Evolutionary conservation across 2,113 vertebrate species (phyloP).

Genomic region (Coreoperca whiteheadi): DNA sequence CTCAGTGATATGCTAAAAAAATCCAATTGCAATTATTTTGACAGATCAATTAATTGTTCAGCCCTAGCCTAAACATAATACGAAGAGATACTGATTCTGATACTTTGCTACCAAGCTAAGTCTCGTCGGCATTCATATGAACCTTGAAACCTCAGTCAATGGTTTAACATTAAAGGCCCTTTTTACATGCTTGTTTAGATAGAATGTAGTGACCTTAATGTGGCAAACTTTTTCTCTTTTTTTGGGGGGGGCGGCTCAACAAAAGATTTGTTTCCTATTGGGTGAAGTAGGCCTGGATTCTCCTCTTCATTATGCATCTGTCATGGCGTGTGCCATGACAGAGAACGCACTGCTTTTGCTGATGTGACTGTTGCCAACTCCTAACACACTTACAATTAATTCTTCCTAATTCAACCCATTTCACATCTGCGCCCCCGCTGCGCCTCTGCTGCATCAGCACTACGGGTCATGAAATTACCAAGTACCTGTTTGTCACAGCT

Average conservation of each 20-base stretch:
- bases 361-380: constrained; percentile 51
- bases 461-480: constrained; percentile 45
- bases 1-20: too few species aligned
- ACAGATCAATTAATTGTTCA: too few species aligned
- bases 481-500: constrained; percentile 59
- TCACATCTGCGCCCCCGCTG: constrained; percentile 19
- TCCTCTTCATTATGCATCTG: constrained; percentile 20
- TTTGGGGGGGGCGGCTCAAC: not conserved
- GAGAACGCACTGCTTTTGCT: constrained; percentile 14
- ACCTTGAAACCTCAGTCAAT: not conserved
- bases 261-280: constrained; percentile 1
- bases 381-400: constrained; percentile 39
- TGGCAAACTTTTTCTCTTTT: not conserved
- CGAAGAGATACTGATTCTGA: too few species aligned
- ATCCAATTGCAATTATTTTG: too few species aligned
- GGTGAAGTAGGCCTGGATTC: constrained; percentile 17
- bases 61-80: not conserved
- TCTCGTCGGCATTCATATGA: not conserved
- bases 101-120: not conserved
- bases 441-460: constrained; percentile 41
- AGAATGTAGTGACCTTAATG: not conserved
- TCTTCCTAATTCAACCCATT: constrained; percentile 49
- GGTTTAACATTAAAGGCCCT: not conserved
- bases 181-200: not conserved
- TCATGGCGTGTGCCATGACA: constrained; percentile 15